Evolutionary conservation across 2,113 vertebrate genomes (phyloP), one percentile per base, ranked within the genome.

Genomic region (Saccopteryx bilineata): DNA sequence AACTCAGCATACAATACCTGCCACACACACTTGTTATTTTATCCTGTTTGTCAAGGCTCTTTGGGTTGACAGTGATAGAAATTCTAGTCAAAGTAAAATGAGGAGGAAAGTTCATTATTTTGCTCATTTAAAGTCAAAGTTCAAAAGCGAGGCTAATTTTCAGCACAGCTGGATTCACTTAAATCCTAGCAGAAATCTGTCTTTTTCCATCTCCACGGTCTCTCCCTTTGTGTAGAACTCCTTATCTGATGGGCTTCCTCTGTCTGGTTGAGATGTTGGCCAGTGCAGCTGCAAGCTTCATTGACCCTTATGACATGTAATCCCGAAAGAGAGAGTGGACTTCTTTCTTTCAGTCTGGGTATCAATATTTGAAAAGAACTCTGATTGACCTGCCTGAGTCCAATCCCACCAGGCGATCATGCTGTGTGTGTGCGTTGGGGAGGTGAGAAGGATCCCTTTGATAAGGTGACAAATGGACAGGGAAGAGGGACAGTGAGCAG

Each of bases 61-160:
- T 68, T 68, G 80, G 78, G 15, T 81, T 54, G 31, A 89, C 78
- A 78, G 11, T 58, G 12, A 65, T 79, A 60, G 66, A 91, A 91
- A 65, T 84, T 96, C 9, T 76, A 89, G 33, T 71, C 15, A 61
- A 96, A 71, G 50, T 71, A 85, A 93, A 89, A 39, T 50, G 83
- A 76, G 18, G 33, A 5, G 60, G 11, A 52, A 84, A 14, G 24
- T 2, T 46, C 79, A 61, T 74, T 48, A 52, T 31, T 78, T 78
- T 92, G 33, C 48, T 66, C 11, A 71, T 13, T 69, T 19, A 31
- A 71, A 65, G 13, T 48, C 28, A 26, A 58, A 81, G 14, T 69
- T 50, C 17, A 23, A 58, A 66, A 56, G 17, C 8, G 33, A 50
- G n/a, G 15, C 26, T 72, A 50, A 9, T 75, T 75, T 83, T 80